These are phyloP conservation scores for Drosophila suzukii DNA, from an alignment of 1,140 invertebrate genomes.

Conservation along the genomic window DNA sequence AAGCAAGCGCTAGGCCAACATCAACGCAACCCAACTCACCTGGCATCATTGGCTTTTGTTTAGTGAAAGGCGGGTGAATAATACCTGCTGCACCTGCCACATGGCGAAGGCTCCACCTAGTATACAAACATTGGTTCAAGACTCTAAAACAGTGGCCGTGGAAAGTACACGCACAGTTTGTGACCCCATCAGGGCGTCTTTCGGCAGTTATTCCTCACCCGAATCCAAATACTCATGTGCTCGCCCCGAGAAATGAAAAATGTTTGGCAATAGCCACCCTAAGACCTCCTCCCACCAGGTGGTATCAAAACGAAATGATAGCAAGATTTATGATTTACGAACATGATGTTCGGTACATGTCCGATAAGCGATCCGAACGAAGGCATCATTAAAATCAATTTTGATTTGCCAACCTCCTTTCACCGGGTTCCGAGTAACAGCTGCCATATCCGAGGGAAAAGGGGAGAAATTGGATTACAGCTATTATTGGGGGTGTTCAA, in stretches of 20 bases:
- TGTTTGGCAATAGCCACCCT: conserved; percentile 39
- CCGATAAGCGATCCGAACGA: conserved; percentile 36
- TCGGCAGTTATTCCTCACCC: conserved; percentile 48
- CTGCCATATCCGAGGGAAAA: conserved; percentile 6
- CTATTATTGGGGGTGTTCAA: conserved; percentile 43
- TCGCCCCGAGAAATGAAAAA: conserved; percentile 32
- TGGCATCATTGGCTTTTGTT: conserved; percentile 37
- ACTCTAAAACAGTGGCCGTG: conserved; percentile 34
- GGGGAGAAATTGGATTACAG: conserved; percentile 20
- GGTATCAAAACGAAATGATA: conserved; percentile 57
- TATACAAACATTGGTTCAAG: conserved; percentile 40
- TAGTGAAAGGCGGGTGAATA: conserved; percentile 43
- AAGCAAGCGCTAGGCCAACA: conserved; percentile 7
- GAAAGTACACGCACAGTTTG: conserved; percentile 48
- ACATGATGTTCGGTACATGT: conserved; percentile 62
- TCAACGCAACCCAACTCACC: conserved; percentile 19
- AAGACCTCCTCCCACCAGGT: conserved; percentile 9
- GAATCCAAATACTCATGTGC: conserved; percentile 23
- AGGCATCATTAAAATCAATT: conserved; percentile 74
- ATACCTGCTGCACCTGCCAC: conserved; percentile 40
- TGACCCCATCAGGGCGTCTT: conserved; percentile 29
- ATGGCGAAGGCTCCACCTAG: conserved; percentile 36
- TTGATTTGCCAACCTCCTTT: conserved; percentile 53
- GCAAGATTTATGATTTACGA: conserved; percentile 71
- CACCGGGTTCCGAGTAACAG: conserved; percentile 37